Conservation (phyloP, 1,140 invertebrate genomes). For the Nomia melanderi region DNA sequence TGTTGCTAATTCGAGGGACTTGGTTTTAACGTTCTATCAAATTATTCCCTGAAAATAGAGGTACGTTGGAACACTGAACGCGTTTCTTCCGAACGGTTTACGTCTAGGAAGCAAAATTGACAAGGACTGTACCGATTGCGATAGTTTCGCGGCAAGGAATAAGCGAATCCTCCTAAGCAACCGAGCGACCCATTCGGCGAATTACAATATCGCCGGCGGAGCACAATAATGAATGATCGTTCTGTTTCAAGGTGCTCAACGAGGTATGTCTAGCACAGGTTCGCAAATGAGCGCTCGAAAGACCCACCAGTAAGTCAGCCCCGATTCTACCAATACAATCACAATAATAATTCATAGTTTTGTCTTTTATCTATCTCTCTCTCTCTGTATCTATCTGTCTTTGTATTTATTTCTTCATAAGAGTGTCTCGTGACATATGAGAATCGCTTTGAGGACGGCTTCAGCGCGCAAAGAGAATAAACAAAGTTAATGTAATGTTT, state of each 20-base stretch:
- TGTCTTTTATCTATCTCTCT: slow-evolving; percentile 1
- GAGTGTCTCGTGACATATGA: too few species aligned
- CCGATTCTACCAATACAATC: slow-evolving; percentile 63
- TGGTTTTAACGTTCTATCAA: too few species aligned
- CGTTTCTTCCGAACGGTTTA: too few species aligned
- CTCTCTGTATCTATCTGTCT: slow-evolving; percentile 20
- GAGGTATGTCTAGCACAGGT: slow-evolving; percentile 80
- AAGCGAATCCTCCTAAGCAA: background rate
- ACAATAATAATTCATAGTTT: slow-evolving; percentile 24
- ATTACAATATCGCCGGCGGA: background rate
- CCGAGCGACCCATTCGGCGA: background rate
- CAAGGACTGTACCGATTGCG: too few species aligned
- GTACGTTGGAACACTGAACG: too few species aligned
- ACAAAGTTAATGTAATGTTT: too few species aligned
- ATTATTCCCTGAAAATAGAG: too few species aligned
- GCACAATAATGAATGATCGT: slow-evolving; percentile 72
- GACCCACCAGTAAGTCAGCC: slow-evolving; percentile 76
- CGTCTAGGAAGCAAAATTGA: too few species aligned
- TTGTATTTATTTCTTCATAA: slow-evolving; percentile 33
- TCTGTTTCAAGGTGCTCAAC: slow-evolving; percentile 80
- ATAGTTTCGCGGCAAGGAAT: too few species aligned
- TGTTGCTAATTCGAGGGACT: too few species aligned
- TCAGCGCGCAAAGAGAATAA: too few species aligned
- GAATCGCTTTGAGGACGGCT: too few species aligned
- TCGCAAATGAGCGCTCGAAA: slow-evolving; percentile 75